phyloP scores from a whole-genome alignment of 1,140 invertebrate species.

The Drosophila erecta region DNA sequence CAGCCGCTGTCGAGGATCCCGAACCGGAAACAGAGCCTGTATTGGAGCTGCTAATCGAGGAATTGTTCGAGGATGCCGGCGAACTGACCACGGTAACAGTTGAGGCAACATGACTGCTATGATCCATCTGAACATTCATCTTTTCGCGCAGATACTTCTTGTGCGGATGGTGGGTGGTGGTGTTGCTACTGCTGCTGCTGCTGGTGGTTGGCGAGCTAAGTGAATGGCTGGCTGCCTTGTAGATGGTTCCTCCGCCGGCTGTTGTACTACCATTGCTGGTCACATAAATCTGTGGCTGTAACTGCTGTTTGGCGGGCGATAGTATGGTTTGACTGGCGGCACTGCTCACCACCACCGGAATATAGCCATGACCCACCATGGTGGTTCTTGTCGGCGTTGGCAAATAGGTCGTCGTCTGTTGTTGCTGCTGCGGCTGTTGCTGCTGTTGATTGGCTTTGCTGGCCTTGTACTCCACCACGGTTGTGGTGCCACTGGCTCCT shows the following conservation, averaged over 20 bases:
- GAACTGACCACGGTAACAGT: constrained; percentile 80
- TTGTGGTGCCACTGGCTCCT: constrained; percentile 81
- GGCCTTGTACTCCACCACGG: constrained; percentile 82
- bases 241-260: constrained; percentile 22
- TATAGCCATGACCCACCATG: constrained; percentile 29
- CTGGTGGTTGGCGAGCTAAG: constrained; percentile 31
- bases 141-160: constrained; percentile 83
- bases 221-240: constrained; percentile 22
- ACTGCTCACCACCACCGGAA: constrained; percentile 52
- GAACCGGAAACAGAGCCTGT: constrained; percentile 32
- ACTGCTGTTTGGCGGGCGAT: constrained; percentile 22
- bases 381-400: constrained; percentile 26
- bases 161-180: constrained; percentile 78
- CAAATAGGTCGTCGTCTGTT: constrained; percentile 5
- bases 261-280: constrained; percentile 58
- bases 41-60: constrained; percentile 54
- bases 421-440: constrained; percentile 7
- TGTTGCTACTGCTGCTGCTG: constrained; percentile 41
- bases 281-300: constrained; percentile 44
- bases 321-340: constrained; percentile 12
- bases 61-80: constrained; percentile 79
- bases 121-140: constrained; percentile 75
- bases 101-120: constrained; percentile 63
- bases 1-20: constrained; percentile 71
- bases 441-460: constrained; percentile 36